Base-by-base conservation (phyloP, 2,797 vertebrate genomes). In the Triplophysa bombifrons region DNA sequence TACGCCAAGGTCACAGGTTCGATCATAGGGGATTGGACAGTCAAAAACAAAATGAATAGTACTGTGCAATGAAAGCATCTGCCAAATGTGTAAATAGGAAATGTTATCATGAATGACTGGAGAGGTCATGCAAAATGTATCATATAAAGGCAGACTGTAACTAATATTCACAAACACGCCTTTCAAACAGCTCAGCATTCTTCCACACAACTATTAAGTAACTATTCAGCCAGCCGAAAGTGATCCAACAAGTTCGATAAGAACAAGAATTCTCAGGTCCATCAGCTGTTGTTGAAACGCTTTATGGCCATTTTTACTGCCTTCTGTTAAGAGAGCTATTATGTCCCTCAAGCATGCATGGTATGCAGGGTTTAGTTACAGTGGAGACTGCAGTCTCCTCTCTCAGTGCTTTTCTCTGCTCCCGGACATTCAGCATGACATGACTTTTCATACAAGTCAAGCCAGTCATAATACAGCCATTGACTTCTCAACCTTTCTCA, bases 271-370 rank as follows among this genome's bases (percentile, higher is more conserved):
- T 64, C 27, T 74, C 63, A 53, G 77, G 48, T 70, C 69, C 44
- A 51, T 66, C 60, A 64, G 65, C 69, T 56, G 16, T 41, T 41
- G 41, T 11, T 34, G 41, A 70, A 72, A 76, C 7, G 30, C 53
- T 71, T 67, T 69, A 56, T 38, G 72, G 20, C 73, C 10, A 34
- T 76, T 85, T 84, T 86, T 76, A 74, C 79, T 53, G 72, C 82
- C 25, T 48, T 74, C 66, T 74, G 80, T 82, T 86, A 83, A 87
- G 86, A 81, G 85, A 77, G 83, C 80, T 78, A 75, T 78, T 86
- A 80, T 87, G 83, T 74, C 76, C 80, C 78, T 68, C 30, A 76
- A 85, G 83, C 78, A 87, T 87, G 77, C 55, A 53, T 20, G 74
- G 79, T 65, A 84, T 84, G 76, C 46, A 69, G 76, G 68, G 63